Evolutionary conservation across 1,140 invertebrate genomes (phyloP).

Genomic region (Megalopta genalis): DNA sequence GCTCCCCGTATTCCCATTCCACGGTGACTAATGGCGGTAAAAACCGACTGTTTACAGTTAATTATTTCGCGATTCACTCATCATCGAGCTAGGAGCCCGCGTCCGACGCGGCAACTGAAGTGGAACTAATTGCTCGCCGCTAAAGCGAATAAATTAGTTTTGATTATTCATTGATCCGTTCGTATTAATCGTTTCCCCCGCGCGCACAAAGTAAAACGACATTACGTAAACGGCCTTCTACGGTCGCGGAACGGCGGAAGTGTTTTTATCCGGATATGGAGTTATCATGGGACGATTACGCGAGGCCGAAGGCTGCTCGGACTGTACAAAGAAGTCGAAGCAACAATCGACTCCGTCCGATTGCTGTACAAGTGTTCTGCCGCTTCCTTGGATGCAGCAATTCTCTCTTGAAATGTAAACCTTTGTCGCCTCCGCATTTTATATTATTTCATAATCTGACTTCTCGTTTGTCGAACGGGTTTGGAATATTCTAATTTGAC

Average conservation of each 20-base stretch:
- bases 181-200: constrained; percentile 48
- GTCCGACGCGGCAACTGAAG: constrained; percentile 34
- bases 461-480: too few relatives aligned
- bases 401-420: too few relatives aligned
- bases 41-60: not conserved
- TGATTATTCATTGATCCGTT: constrained; percentile 52
- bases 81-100: constrained; percentile 33
- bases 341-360: too few relatives aligned
- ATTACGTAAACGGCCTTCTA: constrained; percentile 43
- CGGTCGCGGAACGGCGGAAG: constrained; percentile 43
- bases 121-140: constrained; percentile 55
- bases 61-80: constrained; percentile 11
- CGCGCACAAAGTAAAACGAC: not conserved
- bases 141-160: constrained; percentile 38
- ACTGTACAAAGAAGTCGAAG: not conserved
- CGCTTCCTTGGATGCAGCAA: too few relatives aligned
- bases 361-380: too few relatives aligned
- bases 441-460: too few relatives aligned
- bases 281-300: not conserved
- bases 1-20: not conserved
- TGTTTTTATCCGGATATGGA: constrained; percentile 3
- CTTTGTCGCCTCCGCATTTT: too few relatives aligned
- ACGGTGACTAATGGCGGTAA: not conserved
- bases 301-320: not conserved
- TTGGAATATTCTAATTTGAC: too few relatives aligned